Percentiles rank a stretch among this genome's conserved stretches.
phyloP scores from a whole-genome alignment of 2,113 vertebrate species.

The Climacteris rufus region DNA sequence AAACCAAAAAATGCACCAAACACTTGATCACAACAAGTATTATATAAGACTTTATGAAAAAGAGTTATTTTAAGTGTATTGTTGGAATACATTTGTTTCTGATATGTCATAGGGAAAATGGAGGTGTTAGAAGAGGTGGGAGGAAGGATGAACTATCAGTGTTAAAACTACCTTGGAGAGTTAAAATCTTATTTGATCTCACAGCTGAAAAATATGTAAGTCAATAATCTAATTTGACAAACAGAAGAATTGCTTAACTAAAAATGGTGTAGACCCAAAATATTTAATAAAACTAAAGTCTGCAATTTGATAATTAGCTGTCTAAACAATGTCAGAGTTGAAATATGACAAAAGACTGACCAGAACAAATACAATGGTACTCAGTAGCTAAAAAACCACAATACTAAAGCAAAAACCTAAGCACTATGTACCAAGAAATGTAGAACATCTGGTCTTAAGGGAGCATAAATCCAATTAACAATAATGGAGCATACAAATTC shows the following conservation, averaged over 20 bases:
- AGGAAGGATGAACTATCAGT: not conserved
- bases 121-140: not conserved
- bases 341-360: not conserved
- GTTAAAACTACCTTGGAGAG: not conserved
- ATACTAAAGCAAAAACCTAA: not conserved
- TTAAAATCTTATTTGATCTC: not conserved
- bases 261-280: not conserved
- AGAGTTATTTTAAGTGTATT: not conserved
- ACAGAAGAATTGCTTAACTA: not conserved
- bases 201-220: not conserved
- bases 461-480: not conserved
- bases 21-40: not conserved
- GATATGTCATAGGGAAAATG: not conserved
- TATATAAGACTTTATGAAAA: not conserved
- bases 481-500: not conserved
- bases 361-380: not conserved
- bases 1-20: not conserved
- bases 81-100: not conserved
- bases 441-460: not conserved
- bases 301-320: not conserved
- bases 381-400: fast-evolving
- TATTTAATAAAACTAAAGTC: not conserved
- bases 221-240: not conserved
- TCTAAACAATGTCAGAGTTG: not conserved
- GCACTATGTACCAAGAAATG: not conserved